Evolutionary conservation across 2,113 vertebrate species (phyloP).

Genomic region (Laticauda laticaudata): DNA sequence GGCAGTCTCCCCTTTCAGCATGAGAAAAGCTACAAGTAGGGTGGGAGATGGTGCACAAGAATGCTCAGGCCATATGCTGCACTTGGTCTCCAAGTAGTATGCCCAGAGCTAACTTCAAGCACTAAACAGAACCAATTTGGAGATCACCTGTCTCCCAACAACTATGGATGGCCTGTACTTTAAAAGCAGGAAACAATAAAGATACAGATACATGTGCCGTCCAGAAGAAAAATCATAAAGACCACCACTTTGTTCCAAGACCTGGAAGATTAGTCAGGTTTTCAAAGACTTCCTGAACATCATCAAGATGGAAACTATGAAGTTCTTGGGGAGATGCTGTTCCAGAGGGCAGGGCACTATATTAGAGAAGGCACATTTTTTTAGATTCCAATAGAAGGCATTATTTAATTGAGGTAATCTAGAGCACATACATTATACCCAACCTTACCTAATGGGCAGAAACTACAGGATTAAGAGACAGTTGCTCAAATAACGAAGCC

Average conservation of each 20-base stretch:
- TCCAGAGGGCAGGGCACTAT: background rate
- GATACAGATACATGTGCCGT: background rate
- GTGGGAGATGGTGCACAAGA: background rate
- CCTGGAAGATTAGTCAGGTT: background rate
- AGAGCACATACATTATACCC: background rate
- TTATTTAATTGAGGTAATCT: background rate
- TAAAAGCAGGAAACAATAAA: background rate
- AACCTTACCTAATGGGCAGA: background rate
- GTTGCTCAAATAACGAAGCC: background rate
- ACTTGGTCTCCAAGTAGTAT: background rate
- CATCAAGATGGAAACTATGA: background rate
- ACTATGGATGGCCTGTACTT: background rate
- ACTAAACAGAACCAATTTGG: background rate
- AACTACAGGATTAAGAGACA: background rate
- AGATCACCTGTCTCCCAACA: background rate
- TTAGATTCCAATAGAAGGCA: background rate
- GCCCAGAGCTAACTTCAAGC: background rate
- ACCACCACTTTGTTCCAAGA: background rate
- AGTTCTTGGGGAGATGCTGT: background rate
- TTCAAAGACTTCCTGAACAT: background rate
- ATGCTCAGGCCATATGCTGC: background rate
- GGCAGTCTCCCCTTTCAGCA: background rate
- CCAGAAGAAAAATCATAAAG: background rate
- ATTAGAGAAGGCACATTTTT: background rate
- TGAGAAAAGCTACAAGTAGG: background rate